These are phyloP conservation scores for Cybosia mesomella DNA, from an alignment of 2,888 invertebrate genomes.

Conservation along the genomic window DNA sequence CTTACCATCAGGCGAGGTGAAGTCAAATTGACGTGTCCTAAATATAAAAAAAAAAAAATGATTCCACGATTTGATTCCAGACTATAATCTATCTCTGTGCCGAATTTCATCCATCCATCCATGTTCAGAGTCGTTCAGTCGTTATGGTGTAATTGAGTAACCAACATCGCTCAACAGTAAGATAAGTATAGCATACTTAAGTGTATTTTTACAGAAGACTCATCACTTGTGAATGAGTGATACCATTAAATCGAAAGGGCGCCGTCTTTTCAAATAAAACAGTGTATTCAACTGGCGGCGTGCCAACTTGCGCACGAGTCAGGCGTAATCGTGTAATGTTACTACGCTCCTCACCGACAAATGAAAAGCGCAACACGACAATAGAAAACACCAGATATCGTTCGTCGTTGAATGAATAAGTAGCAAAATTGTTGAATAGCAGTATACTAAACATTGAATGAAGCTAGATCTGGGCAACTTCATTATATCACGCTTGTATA, in stretches of 20 bases:
- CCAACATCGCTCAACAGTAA: too few species aligned
- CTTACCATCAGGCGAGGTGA: too few species aligned
- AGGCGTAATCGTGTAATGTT: slow-evolving; percentile 5
- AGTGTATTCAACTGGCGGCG: slow-evolving; percentile 40
- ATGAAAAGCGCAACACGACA: slow-evolving; percentile 5
- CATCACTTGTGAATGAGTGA: not conserved
- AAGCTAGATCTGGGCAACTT: not conserved
- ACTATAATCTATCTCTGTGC: too few species aligned
- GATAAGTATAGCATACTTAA: not conserved
- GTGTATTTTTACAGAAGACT: not conserved
- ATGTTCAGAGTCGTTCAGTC: too few species aligned
- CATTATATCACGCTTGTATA: too few species aligned
- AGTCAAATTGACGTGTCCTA: too few species aligned
- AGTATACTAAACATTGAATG: not conserved
- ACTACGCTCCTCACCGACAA: not conserved
- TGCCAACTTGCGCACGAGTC: slow-evolving; percentile 28
- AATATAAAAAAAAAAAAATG: too few species aligned
- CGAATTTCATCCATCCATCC: too few species aligned
- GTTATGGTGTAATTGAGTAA: too few species aligned
- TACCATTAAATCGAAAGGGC: slow-evolving; percentile 2
- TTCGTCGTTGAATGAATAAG: slow-evolving; percentile 1
- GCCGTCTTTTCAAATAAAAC: slow-evolving; percentile 33
- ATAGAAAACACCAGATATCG: not conserved
- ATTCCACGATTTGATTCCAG: too few species aligned
- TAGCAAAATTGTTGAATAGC: not conserved